Evolutionary conservation across 2,797 vertebrate species (phyloP).

Genomic region (Rhodeus uyekii): DNA sequence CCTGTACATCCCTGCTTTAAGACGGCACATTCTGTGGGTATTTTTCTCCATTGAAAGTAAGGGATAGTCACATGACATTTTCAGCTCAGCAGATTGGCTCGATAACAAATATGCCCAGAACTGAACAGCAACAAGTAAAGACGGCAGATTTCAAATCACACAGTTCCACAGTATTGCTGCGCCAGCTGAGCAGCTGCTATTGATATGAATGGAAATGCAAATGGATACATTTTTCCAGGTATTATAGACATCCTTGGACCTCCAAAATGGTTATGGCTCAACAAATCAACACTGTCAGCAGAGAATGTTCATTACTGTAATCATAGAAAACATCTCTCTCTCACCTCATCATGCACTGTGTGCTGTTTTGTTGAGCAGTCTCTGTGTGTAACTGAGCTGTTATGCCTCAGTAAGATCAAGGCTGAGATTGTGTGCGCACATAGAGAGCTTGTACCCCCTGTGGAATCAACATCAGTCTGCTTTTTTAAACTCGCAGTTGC

Average conservation of each 20-base stretch:
- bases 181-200: no score
- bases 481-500: constrained; percentile 29
- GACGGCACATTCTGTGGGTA: background rate
- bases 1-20: background rate
- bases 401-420: constrained; percentile 36
- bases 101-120: background rate
- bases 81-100: background rate
- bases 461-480: constrained; percentile 4
- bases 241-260: background rate
- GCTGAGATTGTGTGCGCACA: constrained; percentile 4
- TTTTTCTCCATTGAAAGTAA: background rate
- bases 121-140: background rate
- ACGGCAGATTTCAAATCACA: background rate
- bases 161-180: background rate
- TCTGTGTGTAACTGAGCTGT: constrained; percentile 1
- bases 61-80: background rate
- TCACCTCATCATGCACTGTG: constrained; percentile 58
- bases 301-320: constrained; percentile 1
- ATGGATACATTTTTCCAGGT: background rate
- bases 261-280: background rate
- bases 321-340: constrained; percentile 39
- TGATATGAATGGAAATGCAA: background rate
- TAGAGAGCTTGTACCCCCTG: background rate
- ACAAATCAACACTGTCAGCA: constrained; percentile 12
- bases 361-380: background rate